Percentiles rank a stretch among this genome's conserved stretches.
Conservation (phyloP, 2,888 invertebrate genomes). For the Hydropsyche betteni region DNA sequence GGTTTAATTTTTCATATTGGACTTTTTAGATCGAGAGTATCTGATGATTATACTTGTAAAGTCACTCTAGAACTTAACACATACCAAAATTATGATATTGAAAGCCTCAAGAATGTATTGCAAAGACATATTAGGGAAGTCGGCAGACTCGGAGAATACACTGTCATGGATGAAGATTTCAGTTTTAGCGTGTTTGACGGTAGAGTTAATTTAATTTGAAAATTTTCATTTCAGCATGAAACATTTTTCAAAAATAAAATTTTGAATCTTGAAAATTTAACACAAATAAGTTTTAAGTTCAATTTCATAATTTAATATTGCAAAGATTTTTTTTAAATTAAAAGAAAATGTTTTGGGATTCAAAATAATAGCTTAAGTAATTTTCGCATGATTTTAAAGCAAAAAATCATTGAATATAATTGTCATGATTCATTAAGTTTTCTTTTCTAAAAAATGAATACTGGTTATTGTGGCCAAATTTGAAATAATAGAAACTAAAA, state of each 20-base stretch:
- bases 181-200: slow-evolving; percentile 68
- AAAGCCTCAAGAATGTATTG: slow-evolving; percentile 64
- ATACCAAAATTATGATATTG: slow-evolving; percentile 66
- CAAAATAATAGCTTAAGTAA: no score
- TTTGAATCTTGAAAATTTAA: neutral
- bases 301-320: neutral
- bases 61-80: slow-evolving; percentile 77
- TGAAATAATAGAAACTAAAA: no score
- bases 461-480: no score
- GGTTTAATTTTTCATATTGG: slow-evolving; percentile 1
- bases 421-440: no score
- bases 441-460: no score
- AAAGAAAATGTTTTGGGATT: no score
- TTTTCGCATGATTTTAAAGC: no score
- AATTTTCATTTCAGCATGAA: neutral
- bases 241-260: no score
- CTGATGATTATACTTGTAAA: slow-evolving; percentile 70
- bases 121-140: slow-evolving; percentile 66
- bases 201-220: slow-evolving; percentile 53
- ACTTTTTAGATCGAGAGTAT: slow-evolving; percentile 62
- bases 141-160: slow-evolving; percentile 65
- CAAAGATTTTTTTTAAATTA: neutral
- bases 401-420: no score
- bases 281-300: neutral
- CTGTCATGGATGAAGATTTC: slow-evolving; percentile 70